These are phyloP conservation scores for Hylomyscus alleni DNA, from an alignment of 2,797 vertebrate genomes.

Conservation along the genomic window DNA sequence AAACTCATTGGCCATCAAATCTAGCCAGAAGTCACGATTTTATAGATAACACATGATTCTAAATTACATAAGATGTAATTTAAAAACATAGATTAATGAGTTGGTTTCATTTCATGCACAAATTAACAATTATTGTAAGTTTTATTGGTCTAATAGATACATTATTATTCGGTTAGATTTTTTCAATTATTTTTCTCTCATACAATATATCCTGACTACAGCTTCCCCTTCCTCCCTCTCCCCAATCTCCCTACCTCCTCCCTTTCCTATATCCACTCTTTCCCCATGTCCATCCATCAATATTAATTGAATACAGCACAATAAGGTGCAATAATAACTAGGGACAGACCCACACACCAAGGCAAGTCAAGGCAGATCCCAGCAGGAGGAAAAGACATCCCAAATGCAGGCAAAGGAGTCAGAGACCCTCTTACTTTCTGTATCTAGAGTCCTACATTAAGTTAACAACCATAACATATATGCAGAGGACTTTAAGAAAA, in stretches of 20 bases:
- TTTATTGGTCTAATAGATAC: neutral
- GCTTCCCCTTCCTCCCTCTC: neutral
- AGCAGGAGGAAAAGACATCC: neutral
- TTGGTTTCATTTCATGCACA: conserved; percentile 42
- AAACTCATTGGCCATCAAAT: neutral
- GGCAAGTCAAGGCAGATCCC: neutral
- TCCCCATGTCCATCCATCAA: too few species aligned
- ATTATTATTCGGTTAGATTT: conserved; percentile 30
- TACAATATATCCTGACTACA: neutral
- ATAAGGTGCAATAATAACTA: neutral
- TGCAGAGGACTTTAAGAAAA: conserved; percentile 50
- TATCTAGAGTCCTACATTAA: neutral
- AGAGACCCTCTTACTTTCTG: neutral
- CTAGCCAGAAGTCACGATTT: conserved; percentile 28
- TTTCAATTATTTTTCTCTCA: neutral
- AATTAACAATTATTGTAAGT: conserved; percentile 35
- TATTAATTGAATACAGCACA: neutral
- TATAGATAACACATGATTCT: conserved; percentile 36
- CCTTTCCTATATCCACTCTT: neutral
- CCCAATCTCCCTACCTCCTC: neutral
- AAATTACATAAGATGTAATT: conserved; percentile 22
- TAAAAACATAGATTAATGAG: neutral
- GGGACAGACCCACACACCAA: neutral
- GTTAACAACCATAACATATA: neutral
- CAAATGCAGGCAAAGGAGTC: neutral